Percentiles rank a stretch among this genome's conserved stretches.
Conservation (phyloP, 2,797 vertebrate genomes). For the Cryptoblepharus egeriae region DNA sequence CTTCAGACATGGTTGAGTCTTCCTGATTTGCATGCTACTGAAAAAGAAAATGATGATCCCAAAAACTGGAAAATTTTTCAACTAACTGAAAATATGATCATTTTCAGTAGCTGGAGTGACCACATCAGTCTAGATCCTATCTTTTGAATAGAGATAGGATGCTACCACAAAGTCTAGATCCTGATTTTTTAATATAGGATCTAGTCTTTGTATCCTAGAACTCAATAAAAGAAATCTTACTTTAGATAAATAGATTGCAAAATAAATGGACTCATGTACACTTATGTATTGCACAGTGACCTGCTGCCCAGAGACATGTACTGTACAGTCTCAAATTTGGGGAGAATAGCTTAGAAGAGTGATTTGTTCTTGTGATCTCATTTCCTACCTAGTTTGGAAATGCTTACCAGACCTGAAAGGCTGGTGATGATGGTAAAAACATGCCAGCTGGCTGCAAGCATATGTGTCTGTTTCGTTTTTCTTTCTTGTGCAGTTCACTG, state of each 20-base stretch:
- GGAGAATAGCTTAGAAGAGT: not conserved
- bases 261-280: not conserved
- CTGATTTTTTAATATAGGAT: too few relatives aligned
- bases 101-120: too few relatives aligned
- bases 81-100: not conserved
- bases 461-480: not conserved
- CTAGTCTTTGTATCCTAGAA: too few relatives aligned
- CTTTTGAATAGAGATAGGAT: too few relatives aligned
- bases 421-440: not conserved
- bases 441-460: constrained; percentile 32
- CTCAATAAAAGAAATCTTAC: too few relatives aligned
- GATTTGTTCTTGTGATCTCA: not conserved
- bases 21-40: constrained; percentile 8
- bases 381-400: constrained; percentile 37
- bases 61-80: not conserved
- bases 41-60: not conserved
- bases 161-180: too few relatives aligned
- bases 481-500: constrained; percentile 3
- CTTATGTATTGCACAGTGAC: not conserved
- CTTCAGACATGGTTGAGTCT: not conserved
- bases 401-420: constrained; percentile 7
- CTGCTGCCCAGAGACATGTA: not conserved
- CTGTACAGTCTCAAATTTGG: constrained; percentile 9
- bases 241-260: not conserved
- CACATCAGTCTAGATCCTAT: too few relatives aligned